Evolutionary conservation across 1,140 invertebrate genomes (phyloP).

Genomic region (Metaphire vulgaris): DNA sequence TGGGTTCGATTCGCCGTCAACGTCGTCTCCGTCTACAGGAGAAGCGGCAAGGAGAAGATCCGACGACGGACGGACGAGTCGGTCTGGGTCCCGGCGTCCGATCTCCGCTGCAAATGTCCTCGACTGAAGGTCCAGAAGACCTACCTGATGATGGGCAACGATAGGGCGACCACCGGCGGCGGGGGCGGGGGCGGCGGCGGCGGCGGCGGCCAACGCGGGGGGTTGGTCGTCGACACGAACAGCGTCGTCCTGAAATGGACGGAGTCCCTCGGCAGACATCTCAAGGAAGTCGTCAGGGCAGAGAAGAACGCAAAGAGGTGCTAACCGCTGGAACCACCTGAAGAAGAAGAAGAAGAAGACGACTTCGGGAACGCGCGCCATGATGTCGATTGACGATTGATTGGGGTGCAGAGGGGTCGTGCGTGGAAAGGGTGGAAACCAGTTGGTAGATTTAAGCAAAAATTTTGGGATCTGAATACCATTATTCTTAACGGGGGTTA

Average conservation of each 20-base stretch:
- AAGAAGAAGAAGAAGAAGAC: too few relatives aligned
- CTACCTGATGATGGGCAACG: conserved; percentile 60
- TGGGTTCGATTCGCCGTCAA: conserved; percentile 79
- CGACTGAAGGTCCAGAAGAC: conserved; percentile 71
- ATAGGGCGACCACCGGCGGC: too few relatives aligned
- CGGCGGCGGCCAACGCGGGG: conserved; percentile 6
- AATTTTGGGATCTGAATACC: too few relatives aligned
- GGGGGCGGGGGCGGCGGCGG: too few relatives aligned
- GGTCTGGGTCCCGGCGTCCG: conserved; percentile 71
- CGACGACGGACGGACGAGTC: conserved; percentile 61
- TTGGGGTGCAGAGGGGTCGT: too few relatives aligned
- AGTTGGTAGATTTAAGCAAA: too few relatives aligned
- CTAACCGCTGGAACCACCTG: too few relatives aligned
- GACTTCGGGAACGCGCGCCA: too few relatives aligned
- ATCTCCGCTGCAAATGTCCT: conserved; percentile 89
- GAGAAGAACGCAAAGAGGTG: conserved; percentile 4
- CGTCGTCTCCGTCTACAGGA: conserved; percentile 80
- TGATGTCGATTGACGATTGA: too few relatives aligned
- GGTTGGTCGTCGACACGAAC: conserved; percentile 1
- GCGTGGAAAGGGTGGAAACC: too few relatives aligned
- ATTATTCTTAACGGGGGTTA: too few relatives aligned
- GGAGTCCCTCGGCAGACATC: background rate
- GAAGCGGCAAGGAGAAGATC: conserved; percentile 48
- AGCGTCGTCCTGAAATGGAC: conserved; percentile 10
- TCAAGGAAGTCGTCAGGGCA: background rate